phyloP scores from a whole-genome alignment of 2,113 vertebrate species.

The Muscicapa adusta region DNA sequence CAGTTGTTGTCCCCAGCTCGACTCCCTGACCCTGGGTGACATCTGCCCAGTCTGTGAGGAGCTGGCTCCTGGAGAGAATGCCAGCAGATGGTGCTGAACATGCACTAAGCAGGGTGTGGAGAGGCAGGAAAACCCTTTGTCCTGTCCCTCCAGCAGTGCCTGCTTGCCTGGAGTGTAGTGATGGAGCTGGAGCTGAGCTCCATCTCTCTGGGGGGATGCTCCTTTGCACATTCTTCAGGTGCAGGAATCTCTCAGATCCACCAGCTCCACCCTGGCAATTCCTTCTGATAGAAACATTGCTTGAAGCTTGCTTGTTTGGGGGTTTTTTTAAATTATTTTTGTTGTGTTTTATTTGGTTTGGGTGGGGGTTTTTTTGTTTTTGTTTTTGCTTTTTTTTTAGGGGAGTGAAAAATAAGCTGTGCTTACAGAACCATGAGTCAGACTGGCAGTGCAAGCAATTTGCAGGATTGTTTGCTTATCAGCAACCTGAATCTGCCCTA shows the following conservation, averaged over 20 bases:
- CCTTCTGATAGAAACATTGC: background rate
- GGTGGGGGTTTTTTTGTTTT: too few species aligned
- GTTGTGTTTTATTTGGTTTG: background rate
- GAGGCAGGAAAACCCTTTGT: background rate
- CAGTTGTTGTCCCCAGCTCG: background rate
- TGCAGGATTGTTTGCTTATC: background rate
- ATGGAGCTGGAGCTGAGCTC: background rate
- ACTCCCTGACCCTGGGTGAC: background rate
- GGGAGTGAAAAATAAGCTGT: background rate
- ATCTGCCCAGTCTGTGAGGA: background rate
- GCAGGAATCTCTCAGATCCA: background rate
- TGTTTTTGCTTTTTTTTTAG: background rate
- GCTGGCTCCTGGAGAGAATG: background rate
- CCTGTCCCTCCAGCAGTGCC: background rate
- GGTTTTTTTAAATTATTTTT: background rate
- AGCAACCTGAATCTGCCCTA: background rate
- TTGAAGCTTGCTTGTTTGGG: background rate
- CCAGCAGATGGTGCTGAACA: conserved; percentile 51
- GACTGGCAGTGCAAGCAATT: background rate
- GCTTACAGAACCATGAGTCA: background rate
- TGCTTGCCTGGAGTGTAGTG: background rate
- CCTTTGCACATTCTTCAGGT: background rate
- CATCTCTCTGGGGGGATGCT: background rate
- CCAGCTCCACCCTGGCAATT: background rate
- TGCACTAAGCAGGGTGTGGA: background rate